Conservation (phyloP, 2,888 invertebrate genomes). For the Nephrotoma flavescens region DNA sequence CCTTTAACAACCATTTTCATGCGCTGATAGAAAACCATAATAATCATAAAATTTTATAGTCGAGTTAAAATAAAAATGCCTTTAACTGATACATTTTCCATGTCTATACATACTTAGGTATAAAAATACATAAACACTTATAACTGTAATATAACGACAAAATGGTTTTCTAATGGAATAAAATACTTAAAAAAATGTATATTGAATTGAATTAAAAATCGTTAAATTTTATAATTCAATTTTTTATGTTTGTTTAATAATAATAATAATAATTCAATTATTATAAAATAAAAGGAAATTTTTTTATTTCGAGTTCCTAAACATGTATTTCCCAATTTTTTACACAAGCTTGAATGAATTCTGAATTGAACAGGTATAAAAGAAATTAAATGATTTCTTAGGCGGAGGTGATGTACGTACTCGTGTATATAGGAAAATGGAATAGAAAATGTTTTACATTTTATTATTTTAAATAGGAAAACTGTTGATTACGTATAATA, state of each 20-base stretch:
- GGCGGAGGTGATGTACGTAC: neutral
- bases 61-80: neutral
- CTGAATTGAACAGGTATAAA: neutral
- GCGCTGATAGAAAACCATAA: neutral
- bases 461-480: neutral
- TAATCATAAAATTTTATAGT: neutral
- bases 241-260: neutral
- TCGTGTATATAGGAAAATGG: neutral
- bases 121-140: neutral
- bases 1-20: neutral
- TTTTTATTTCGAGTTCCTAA: neutral
- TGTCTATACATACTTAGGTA: neutral
- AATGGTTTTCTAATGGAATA: neutral
- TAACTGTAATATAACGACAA: neutral
- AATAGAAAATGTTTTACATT: neutral
- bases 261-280: neutral
- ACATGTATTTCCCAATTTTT: neutral
- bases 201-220: neutral
- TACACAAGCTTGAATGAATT: neutral
- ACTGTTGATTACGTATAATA: neutral
- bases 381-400: no score
- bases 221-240: neutral
- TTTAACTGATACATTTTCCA: neutral
- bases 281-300: neutral
- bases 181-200: neutral